Conservation (phyloP, 2,888 invertebrate genomes). For the Eustalomyia histrio region DNA sequence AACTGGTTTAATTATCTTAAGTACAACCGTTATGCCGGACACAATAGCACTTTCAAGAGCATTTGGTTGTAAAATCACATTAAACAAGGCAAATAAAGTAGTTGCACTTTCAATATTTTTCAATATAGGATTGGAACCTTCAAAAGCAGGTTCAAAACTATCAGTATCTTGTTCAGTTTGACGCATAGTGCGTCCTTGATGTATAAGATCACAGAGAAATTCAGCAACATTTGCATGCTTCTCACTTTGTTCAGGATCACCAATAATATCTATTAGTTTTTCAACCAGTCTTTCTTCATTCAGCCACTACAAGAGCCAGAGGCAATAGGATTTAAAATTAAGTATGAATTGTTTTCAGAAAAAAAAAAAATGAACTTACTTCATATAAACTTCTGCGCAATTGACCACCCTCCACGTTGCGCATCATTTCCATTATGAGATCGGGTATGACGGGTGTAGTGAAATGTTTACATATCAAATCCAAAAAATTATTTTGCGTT, state of each 20-base stretch:
- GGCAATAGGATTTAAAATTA: not conserved
- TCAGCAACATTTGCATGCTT: constrained; percentile 93
- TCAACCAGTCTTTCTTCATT: constrained; percentile 92
- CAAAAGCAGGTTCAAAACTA: constrained; percentile 77
- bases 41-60: constrained; percentile 86
- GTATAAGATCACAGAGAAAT: constrained; percentile 92
- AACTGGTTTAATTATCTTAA: constrained; percentile 83
- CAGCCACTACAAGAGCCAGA: constrained; percentile 86
- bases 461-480: constrained; percentile 92
- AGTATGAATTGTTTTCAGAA: not conserved
- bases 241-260: constrained; percentile 85
- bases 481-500: constrained; percentile 91
- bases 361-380: constrained; percentile 81
- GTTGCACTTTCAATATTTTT: constrained; percentile 85
- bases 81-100: constrained; percentile 85
- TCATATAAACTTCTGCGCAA: constrained; percentile 86
- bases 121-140: constrained; percentile 84
- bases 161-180: constrained; percentile 82
- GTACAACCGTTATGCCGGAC: constrained; percentile 89
- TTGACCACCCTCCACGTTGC: constrained; percentile 88
- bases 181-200: constrained; percentile 82
- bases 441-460: constrained; percentile 97
- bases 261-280: constrained; percentile 84
- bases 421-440: constrained; percentile 91
- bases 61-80: constrained; percentile 86